Evolutionary conservation across 2,888 invertebrate genomes (phyloP), one percentile per base, ranked within the genome.

Genomic region (Pyrrhia umbra): DNA sequence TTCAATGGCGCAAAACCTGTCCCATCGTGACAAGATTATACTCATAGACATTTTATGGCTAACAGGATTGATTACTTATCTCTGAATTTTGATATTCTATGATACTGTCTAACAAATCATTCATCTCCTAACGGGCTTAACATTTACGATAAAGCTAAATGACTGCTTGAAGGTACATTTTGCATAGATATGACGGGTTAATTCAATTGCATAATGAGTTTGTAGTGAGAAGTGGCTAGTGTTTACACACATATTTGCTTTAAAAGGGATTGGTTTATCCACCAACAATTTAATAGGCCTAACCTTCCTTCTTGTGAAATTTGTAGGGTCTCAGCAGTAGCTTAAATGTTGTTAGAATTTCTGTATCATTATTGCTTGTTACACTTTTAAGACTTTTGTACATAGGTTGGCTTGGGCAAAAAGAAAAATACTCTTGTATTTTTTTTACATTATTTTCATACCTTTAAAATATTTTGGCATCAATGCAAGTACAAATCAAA

Each of bases 171-270:
- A 30, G 42, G 52, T 21, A 21, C n/a, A 15, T 37, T 71, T 57
- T 54, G 76, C 52, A 75, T 70, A 54, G 10, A 40, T 57, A 70
- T 30, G 30, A 27, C 8, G 9, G 54, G 68, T 74, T 74, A 68
- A 42, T 67, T 49, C 27, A 47, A 47, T 52, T 52, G 21, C 51
- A 58, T 59, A 52, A 59, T 49, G 42, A 21, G 46, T 20, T 18
- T 20, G 4, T 15, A 18, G 37, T 34, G 18, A 18, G 45, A 71
- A 46, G 21, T 18, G 39, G 21, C 18, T 5, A 34, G 34, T 34
- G 34, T 34, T 34, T 34, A 13, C 13, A n/a, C n/a, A n/a, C n/a
- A n/a, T n/a, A 34, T 34, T 34, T 34, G n/a, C 13, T 34, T 34
- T 30, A 30, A 13, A 34, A 34, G 34, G 13, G 34, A 34, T n/a